Conservation (phyloP, 2,888 invertebrate species). For the Dinocampus coccinellae region DNA sequence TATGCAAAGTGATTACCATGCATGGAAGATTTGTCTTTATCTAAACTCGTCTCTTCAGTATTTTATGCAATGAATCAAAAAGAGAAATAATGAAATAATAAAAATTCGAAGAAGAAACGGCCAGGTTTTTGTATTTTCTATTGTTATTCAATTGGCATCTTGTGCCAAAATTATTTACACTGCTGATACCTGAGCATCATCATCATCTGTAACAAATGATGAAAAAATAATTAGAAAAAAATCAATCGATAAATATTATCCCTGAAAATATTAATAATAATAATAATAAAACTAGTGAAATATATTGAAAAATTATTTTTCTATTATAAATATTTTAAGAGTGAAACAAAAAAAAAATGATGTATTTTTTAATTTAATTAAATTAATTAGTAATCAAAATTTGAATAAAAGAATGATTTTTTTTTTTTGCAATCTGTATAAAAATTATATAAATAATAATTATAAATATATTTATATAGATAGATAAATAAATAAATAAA, state of each 20-base stretch:
- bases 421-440: conserved; percentile 24
- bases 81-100: conserved; percentile 24
- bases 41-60: conserved; percentile 21
- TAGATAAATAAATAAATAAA: too few relatives aligned
- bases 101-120: conserved; percentile 32
- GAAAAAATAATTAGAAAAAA: conserved; percentile 54
- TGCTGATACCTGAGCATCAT: conserved; percentile 78
- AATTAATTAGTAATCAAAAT: too few relatives aligned
- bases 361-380: too few relatives aligned
- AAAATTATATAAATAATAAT: conserved; percentile 28
- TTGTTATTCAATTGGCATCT: not conserved
- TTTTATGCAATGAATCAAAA: conserved; percentile 35
- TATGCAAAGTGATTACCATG: not conserved
- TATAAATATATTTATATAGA: not conserved
- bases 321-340: not conserved
- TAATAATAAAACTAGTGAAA: too few relatives aligned
- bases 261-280: not conserved
- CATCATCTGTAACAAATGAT: conserved; percentile 73
- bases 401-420: not conserved
- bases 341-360: not conserved
- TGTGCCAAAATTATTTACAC: conserved; percentile 64
- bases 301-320: not conserved
- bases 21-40: conserved; percentile 16
- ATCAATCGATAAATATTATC: conserved; percentile 44
- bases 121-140: conserved; percentile 10